A percentile compares a stretch with the other conserved stretches of the same genome.
Evolutionary conservation across 1,140 invertebrate genomes (phyloP).

Genomic region (Orchestia grillus): DNA sequence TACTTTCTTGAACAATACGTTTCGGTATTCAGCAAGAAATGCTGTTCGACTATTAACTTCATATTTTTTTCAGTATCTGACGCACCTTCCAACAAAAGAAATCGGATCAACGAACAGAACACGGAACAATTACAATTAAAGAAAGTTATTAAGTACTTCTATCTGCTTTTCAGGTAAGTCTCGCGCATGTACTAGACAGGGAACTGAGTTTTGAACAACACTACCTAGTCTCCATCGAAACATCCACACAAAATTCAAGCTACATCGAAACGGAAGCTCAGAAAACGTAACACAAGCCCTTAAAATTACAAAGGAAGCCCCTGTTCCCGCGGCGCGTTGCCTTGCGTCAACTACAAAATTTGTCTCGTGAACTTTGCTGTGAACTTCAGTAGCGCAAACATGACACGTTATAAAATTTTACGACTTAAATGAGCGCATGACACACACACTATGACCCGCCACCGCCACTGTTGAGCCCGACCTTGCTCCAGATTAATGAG

Average conservation of each 20-base stretch:
- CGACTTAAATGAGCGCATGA: not conserved
- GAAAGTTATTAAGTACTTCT: not conserved
- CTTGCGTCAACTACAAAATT: not conserved
- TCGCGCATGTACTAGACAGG: not conserved
- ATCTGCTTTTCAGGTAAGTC: not conserved
- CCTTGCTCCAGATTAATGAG: not conserved
- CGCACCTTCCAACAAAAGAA: too few species aligned
- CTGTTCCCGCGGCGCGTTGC: not conserved
- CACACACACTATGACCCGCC: not conserved
- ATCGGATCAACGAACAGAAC: too few species aligned
- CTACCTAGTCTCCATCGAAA: not conserved
- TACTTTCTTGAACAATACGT: not conserved
- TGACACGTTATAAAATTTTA: not conserved
- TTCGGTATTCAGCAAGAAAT: not conserved
- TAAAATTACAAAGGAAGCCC: not conserved
- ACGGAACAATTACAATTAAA: too few species aligned
- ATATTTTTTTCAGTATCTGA: not conserved
- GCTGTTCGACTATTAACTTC: not conserved
- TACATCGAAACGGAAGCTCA: not conserved
- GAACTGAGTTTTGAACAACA: not conserved
- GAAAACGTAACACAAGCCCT: not conserved
- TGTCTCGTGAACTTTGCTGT: not conserved
- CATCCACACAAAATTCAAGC: not conserved
- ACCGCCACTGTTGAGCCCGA: not conserved
- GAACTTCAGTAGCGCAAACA: not conserved